phyloP scores from a whole-genome alignment of 2,113 vertebrate genomes.

The Aramus guarauna region DNA sequence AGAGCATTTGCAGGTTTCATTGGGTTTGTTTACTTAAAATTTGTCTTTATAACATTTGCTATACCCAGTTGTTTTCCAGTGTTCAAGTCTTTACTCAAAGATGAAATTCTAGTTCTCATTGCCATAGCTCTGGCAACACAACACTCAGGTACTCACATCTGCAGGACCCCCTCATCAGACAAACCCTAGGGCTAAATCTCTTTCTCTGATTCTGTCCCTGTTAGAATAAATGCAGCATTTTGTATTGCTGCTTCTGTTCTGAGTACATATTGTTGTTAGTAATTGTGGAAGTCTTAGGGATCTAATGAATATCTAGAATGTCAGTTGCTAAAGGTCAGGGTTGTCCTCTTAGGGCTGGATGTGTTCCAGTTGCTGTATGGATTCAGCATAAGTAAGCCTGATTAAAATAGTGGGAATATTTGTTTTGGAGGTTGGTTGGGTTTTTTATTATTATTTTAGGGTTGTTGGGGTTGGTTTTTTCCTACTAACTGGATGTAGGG shows the following conservation, averaged over 20 bases:
- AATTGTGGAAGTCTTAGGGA: background rate
- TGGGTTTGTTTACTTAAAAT: background rate
- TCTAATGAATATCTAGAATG: background rate
- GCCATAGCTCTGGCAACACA: background rate
- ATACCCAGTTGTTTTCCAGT: background rate
- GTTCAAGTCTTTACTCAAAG: background rate
- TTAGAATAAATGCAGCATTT: background rate
- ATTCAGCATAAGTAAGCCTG: background rate
- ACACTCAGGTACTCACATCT: background rate
- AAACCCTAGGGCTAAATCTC: background rate
- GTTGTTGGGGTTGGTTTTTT: background rate
- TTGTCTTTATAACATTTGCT: background rate
- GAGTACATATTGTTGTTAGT: background rate
- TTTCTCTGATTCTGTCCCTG: background rate
- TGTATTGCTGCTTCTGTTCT: background rate
- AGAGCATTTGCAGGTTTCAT: background rate
- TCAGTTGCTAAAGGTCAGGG: background rate
- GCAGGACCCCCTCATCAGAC: background rate
- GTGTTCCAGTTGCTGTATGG: background rate
- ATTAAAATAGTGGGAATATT: background rate
- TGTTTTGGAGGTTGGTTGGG: background rate
- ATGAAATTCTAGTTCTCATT: background rate
- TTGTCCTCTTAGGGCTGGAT: background rate
- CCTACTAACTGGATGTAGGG: background rate
- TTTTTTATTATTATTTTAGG: background rate